A percentile compares a stretch with the other conserved stretches of the same genome.
Conservation (phyloP, 1,140 invertebrate genomes). For the Drosophila littoralis region DNA sequence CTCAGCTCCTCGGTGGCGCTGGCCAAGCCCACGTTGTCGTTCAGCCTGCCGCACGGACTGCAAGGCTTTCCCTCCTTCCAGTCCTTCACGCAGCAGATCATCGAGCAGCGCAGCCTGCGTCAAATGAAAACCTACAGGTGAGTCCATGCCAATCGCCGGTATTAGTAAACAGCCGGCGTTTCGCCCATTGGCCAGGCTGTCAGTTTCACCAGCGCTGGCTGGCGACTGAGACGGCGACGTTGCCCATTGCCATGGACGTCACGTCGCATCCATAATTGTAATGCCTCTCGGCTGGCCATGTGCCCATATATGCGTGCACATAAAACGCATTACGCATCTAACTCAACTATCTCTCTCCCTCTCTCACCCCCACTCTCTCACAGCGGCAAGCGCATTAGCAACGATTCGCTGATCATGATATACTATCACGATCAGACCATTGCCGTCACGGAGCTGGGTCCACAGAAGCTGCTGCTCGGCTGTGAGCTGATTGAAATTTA, state of each 20-base stretch:
- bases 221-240: background rate
- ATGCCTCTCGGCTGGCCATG: slow-evolving; percentile 50
- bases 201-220: slow-evolving; percentile 28
- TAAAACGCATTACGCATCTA: background rate
- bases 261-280: slow-evolving; percentile 44
- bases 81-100: slow-evolving; percentile 82
- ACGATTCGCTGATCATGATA: slow-evolving; percentile 88
- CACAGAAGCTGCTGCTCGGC: slow-evolving; percentile 88
- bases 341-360: background rate
- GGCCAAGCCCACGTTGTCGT: slow-evolving; percentile 79
- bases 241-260: slow-evolving; percentile 63
- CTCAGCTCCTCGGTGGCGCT: slow-evolving; percentile 61
- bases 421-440: slow-evolving; percentile 92
- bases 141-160: slow-evolving; percentile 23
- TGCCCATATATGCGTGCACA: slow-evolving; percentile 56
- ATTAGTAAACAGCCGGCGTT: slow-evolving; percentile 43
- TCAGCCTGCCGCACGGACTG: slow-evolving; percentile 74
- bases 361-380: slow-evolving; percentile 84
- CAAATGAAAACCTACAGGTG: slow-evolving; percentile 84
- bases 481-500: slow-evolving; percentile 94
- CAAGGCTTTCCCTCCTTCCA: slow-evolving; percentile 79
- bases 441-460: slow-evolving; percentile 90
- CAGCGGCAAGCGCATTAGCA: slow-evolving; percentile 87
- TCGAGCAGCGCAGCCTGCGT: slow-evolving; percentile 74
- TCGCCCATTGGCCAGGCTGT: background rate